Evolutionary conservation across 2,797 vertebrate species (phyloP).

Genomic region (Sarcoramphus papa): DNA sequence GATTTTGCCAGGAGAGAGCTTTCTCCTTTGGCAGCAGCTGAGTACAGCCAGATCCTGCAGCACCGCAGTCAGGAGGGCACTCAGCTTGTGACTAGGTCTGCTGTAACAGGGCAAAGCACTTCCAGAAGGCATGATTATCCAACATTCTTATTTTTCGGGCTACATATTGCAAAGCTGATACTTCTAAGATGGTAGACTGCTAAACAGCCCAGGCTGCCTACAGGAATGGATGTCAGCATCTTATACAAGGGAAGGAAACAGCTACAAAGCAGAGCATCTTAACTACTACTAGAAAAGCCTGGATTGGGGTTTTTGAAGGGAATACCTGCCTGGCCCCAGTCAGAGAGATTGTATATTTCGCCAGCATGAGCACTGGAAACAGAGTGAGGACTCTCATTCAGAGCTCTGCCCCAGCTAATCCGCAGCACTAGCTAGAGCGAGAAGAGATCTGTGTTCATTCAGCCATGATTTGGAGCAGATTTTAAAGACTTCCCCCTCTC

Average conservation of each 20-base stretch:
- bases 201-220: background rate
- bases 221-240: background rate
- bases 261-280: background rate
- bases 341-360: background rate
- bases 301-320: background rate
- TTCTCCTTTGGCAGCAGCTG: background rate
- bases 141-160: background rate
- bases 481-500: background rate
- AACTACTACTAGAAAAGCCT: background rate
- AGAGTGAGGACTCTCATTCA: background rate
- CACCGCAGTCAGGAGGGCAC: background rate
- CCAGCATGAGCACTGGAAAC: background rate
- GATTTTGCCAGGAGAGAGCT: background rate
- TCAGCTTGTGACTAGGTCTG: background rate
- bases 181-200: background rate
- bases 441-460: background rate
- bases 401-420: background rate
- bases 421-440: accelerated
- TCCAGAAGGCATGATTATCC: background rate
- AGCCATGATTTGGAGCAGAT: background rate
- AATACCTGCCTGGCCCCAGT: background rate
- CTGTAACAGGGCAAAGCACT: background rate
- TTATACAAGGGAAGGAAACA: background rate
- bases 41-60: background rate
- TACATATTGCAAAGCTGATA: background rate